Evolutionary conservation across 2,888 invertebrate genomes (phyloP).

Genomic region (Oligia latruncula): DNA sequence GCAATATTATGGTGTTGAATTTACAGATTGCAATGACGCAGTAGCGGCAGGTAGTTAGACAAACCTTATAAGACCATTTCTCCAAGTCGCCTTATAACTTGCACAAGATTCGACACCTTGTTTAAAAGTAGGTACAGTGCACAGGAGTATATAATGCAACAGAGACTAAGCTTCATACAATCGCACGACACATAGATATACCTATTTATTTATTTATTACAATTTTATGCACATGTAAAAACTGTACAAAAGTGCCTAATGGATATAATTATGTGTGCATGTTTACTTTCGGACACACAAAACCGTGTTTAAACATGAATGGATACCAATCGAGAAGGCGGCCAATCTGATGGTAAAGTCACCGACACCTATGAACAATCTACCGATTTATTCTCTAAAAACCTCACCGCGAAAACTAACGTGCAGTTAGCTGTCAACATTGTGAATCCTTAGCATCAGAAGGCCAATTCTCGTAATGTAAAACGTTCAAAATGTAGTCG

Average conservation of each 20-base stretch:
- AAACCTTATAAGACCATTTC: slow-evolving; percentile 25
- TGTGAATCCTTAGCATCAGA: neutral
- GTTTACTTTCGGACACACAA: neutral
- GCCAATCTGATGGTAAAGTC: neutral
- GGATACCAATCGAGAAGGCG: neutral
- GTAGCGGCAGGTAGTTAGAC: neutral
- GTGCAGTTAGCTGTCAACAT: neutral
- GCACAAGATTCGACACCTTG: slow-evolving; percentile 1
- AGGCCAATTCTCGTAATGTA: no score
- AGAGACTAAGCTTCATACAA: slow-evolving; percentile 1
- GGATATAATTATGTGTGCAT: neutral
- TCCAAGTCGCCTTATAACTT: slow-evolving; percentile 16
- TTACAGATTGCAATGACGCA: slow-evolving; percentile 14
- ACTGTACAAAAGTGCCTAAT: no score
- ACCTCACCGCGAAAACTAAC: neutral
- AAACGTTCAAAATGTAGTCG: no score
- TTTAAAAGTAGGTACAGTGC: neutral
- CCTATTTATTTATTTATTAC: no score
- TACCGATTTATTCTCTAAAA: neutral
- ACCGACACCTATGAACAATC: neutral
- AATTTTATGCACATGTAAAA: no score
- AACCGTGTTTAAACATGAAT: neutral
- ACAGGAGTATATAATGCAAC: slow-evolving; percentile 2
- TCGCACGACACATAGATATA: neutral
- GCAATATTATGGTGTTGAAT: neutral